Base-by-base conservation (phyloP, 2,888 invertebrate species). In the Cremastobaeus sp. region DNA sequence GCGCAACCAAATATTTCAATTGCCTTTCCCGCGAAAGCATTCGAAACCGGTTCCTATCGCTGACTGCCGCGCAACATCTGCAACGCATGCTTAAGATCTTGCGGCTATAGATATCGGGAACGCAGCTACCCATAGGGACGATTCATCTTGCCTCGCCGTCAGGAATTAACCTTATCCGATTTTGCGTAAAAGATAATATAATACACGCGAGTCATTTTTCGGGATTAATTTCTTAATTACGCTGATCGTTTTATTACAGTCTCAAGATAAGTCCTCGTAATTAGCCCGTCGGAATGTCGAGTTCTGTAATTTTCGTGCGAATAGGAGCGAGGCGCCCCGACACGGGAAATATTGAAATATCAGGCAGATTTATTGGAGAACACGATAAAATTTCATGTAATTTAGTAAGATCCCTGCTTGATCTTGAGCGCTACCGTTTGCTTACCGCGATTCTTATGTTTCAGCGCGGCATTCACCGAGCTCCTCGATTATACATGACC, bases 101-200 rank as follows among this genome's bases (percentile, higher is more conserved):
- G 48, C 73, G 17, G 35, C 39, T 21, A 54, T 45, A 32, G 47
- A 52, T 69, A 72, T 73, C 69, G 79, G 79, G 77, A 75, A 76
- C 74, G 50, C 57, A 71, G 69, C 74, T 73, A 72, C 80, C 77
- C 79, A 60, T 76, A 78, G 77, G 79, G 78, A 75, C 82, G 78
- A 83, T 83, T 82, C 79, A 76, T 80, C 74, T 76, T 64, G 9
- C 28, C 21, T 34, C 25, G 12, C 14, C 37, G 64, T 71, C 62
- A 34, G 2, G 39, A 50, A 64, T 72, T 72, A 65, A 43, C 32
- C 17, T 65, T 65, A 72, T 59, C 66, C 47, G 57, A 66, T 66
- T 50, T 57, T 35, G 28, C 15, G 37, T 14, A 15, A 35, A 6
- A 54, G 57, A 66, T 48, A 59, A 28, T 9, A 39, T 15, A 25